These are phyloP conservation scores for Bubo scandiacus DNA, from an alignment of 2,113 vertebrate genomes.

Conservation along the genomic window DNA sequence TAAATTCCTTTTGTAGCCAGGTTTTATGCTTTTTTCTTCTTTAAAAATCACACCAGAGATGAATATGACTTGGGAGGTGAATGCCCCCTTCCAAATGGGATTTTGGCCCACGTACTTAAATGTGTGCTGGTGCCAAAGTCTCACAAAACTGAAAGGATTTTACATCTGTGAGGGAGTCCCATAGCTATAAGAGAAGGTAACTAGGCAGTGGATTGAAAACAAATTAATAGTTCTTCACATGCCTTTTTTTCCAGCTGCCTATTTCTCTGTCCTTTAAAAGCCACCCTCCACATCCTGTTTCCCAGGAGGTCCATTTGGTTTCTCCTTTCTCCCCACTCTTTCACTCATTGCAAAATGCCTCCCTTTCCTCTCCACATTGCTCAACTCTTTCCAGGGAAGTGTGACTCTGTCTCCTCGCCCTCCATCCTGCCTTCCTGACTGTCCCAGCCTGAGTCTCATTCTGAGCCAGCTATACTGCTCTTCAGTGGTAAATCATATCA, in stretches of 20 bases:
- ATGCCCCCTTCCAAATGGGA: neutral
- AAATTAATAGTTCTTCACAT: neutral
- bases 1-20: neutral
- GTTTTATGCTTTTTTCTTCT: neutral
- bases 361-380: neutral
- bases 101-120: neutral
- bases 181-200: neutral
- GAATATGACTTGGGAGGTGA: neutral
- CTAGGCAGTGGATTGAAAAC: neutral
- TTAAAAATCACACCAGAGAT: neutral
- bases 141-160: neutral
- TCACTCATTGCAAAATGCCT: neutral
- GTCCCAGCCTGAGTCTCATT: neutral
- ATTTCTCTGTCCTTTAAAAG: slow-evolving; percentile 29
- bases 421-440: neutral
- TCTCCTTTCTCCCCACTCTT: neutral
- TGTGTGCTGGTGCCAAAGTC: neutral
- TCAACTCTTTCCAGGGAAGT: neutral
- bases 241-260: neutral
- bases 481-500: neutral
- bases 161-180: neutral
- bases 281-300: neutral
- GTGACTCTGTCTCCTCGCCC: neutral
- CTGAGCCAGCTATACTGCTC: neutral
- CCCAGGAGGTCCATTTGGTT: neutral